Evolutionary conservation across 2,113 vertebrate genomes (phyloP).

Genomic region (Tautogolabrus adspersus): DNA sequence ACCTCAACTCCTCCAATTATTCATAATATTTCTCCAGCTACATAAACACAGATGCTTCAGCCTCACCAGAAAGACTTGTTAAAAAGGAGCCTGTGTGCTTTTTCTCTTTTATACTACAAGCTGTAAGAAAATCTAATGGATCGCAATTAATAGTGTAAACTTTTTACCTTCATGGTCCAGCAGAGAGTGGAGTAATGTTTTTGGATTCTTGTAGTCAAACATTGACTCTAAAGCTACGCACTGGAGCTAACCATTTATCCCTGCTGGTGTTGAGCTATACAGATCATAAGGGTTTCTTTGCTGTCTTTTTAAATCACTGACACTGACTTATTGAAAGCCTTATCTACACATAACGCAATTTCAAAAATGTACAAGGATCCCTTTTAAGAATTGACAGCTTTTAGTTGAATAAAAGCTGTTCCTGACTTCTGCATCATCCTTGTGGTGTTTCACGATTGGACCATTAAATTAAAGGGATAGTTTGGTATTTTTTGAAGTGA

Average conservation of each 20-base stretch:
- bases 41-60: constrained; percentile 63
- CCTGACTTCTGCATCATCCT: too few relatives aligned
- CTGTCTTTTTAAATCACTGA: background rate
- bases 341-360: too few relatives aligned
- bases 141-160: constrained; percentile 46
- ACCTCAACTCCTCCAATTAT: constrained; percentile 60
- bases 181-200: constrained; percentile 19
- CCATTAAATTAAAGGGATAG: too few relatives aligned
- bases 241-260: background rate
- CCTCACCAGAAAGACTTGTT: constrained; percentile 46
- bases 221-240: background rate
- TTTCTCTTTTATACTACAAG: constrained; percentile 23
- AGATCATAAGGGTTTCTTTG: background rate
- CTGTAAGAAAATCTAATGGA: constrained; percentile 47
- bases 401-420: too few relatives aligned
- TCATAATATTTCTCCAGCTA: constrained; percentile 71
- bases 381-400: too few relatives aligned
- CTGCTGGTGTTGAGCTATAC: constrained; percentile 2
- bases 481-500: too few relatives aligned
- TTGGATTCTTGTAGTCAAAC: constrained; percentile 18
- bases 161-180: constrained; percentile 33
- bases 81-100: constrained; percentile 50
- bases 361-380: too few relatives aligned
- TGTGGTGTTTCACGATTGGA: too few relatives aligned
- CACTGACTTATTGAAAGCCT: too few relatives aligned